Conservation (phyloP, 2,113 vertebrate species). For the Macroglossus sobrinus region DNA sequence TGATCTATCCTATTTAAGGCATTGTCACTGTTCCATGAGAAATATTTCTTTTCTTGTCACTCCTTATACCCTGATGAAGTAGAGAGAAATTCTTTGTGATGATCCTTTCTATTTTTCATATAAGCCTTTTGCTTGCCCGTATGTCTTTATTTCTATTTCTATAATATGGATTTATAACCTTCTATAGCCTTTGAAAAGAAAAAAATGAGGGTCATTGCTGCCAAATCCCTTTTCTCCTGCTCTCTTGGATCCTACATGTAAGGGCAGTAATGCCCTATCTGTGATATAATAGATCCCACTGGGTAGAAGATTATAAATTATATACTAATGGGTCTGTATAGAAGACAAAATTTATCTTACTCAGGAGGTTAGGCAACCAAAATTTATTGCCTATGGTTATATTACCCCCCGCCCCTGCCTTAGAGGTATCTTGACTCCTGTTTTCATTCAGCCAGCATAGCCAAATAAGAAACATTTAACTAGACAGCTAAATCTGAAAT, state of each 20-base stretch:
- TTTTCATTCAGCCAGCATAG: not conserved
- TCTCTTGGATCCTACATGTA: not conserved
- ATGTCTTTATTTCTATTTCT: not conserved
- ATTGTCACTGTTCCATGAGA: not conserved
- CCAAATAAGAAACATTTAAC: not conserved
- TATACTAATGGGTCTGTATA: not conserved
- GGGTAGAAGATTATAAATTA: slow-evolving; percentile 15
- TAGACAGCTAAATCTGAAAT: not conserved
- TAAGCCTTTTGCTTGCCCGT: not conserved
- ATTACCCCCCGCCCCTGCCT: not conserved
- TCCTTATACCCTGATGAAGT: not conserved
- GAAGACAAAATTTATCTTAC: slow-evolving; percentile 40
- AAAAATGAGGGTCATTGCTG: not conserved
- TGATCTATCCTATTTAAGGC: not conserved
- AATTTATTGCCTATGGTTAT: not conserved
- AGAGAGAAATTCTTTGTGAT: not conserved
- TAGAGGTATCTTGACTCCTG: not conserved
- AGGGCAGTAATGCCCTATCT: not conserved
- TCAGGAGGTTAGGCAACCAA: not conserved
- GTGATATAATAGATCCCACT: not conserved
- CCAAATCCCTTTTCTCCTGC: not conserved
- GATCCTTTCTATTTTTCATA: not conserved
- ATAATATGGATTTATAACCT: not conserved
- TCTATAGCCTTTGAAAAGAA: not conserved
- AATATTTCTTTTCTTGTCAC: not conserved